Conservation (phyloP, 1,140 invertebrate genomes). For the Pogonomyrmex barbatus region DNA sequence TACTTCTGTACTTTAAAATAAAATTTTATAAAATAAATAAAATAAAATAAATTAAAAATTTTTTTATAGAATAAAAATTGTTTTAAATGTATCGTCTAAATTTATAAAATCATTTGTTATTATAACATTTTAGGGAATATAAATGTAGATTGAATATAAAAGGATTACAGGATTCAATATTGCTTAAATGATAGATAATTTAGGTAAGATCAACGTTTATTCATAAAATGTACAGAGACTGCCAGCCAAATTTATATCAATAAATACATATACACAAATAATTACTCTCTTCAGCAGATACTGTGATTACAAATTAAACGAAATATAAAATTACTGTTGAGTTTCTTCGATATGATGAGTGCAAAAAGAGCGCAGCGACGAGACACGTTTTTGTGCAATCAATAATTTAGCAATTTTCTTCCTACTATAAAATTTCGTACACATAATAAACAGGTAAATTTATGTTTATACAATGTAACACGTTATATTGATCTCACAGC, state of each 20-base stretch:
- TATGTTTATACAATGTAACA: not conserved
- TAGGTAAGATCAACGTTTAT: constrained; percentile 78
- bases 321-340: constrained; percentile 70
- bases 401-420: constrained; percentile 34
- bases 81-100: not conserved
- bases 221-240: constrained; percentile 78
- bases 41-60: not conserved
- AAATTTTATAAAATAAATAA: not conserved
- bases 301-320: constrained; percentile 76
- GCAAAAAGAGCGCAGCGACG: constrained; percentile 58
- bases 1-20: not conserved
- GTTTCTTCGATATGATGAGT: constrained; percentile 64
- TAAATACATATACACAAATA: constrained; percentile 82
- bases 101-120: not conserved
- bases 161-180: not conserved
- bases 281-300: constrained; percentile 74
- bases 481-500: not conserved
- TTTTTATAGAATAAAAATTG: not conserved
- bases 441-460: constrained; percentile 8
- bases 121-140: not conserved
- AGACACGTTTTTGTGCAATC: constrained; percentile 63
- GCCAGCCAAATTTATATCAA: constrained; percentile 78
- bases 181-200: not conserved
- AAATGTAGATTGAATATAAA: not conserved
- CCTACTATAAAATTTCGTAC: not conserved